A percentile compares a stretch with the other conserved stretches of the same genome.
Conservation (phyloP, 2,888 invertebrate species). For the Drosophila leonis region DNA sequence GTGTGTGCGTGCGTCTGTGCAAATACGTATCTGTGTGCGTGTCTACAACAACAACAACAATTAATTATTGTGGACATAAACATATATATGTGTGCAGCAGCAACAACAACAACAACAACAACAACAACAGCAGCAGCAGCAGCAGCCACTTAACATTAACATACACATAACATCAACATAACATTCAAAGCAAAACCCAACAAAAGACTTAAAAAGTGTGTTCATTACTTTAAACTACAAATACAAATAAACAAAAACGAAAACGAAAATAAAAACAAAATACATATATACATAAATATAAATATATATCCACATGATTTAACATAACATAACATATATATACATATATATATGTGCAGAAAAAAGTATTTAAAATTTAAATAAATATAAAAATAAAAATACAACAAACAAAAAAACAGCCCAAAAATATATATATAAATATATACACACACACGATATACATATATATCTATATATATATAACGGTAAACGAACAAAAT, state of each 20-base stretch:
- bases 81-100: constrained; percentile 9
- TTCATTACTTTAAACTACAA: constrained; percentile 74
- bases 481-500: constrained; percentile 8
- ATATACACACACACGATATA: constrained; percentile 28
- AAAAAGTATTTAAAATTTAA: constrained; percentile 42
- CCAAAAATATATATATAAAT: constrained; percentile 18
- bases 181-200: constrained; percentile 59
- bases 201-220: constrained; percentile 77
- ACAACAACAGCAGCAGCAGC: constrained; percentile 9
- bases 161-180: constrained; percentile 38
- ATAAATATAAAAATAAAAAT: constrained; percentile 8
- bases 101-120: constrained; percentile 12
- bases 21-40: constrained; percentile 22
- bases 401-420: constrained; percentile 29
- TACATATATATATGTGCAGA: constrained; percentile 16
- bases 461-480: constrained; percentile 25
- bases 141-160: constrained; percentile 9
- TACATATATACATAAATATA: constrained; percentile 11
- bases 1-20: constrained; percentile 25
- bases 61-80: constrained; percentile 8
- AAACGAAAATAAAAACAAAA: constrained; percentile 19
- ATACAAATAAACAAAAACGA: constrained; percentile 23
- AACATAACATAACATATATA: constrained; percentile 20
- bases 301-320: constrained; percentile 18
- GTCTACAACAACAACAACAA: constrained; percentile 24